phyloP scores from a whole-genome alignment of 1,140 invertebrate genomes.

The Oscheius sp. region DNA sequence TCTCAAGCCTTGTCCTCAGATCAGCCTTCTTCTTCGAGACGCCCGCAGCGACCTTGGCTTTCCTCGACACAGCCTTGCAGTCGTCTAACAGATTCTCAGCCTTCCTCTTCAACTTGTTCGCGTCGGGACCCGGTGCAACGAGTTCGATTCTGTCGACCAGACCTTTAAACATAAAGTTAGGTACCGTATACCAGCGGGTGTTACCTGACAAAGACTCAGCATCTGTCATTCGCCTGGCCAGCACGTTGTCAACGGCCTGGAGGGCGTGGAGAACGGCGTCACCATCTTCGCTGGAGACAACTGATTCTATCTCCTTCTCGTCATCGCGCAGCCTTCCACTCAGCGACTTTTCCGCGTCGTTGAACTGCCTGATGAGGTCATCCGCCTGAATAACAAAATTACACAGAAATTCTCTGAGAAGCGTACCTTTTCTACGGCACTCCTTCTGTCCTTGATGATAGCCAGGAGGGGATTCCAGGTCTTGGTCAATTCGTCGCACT shows the following conservation, averaged over 20 bases:
- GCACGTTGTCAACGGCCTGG: conserved; percentile 15
- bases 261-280: conserved; percentile 14
- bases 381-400: conserved; percentile 8
- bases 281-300: background rate
- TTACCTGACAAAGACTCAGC: conserved; percentile 28
- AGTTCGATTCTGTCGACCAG: conserved; percentile 41
- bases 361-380: conserved; percentile 22
- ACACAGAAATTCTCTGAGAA: background rate
- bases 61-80: conserved; percentile 15
- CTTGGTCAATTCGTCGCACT: conserved; percentile 65
- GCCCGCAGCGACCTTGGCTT: conserved; percentile 11
- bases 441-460: conserved; percentile 30
- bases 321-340: conserved; percentile 29
- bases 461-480: conserved; percentile 35
- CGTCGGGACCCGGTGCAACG: conserved; percentile 63
- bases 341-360: conserved; percentile 17
- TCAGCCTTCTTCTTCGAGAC: conserved; percentile 10
- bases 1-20: conserved; percentile 2
- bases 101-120: conserved; percentile 35
- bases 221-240: conserved; percentile 16
- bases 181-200: no score
- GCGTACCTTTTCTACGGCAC: conserved; percentile 30
- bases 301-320: conserved; percentile 15
- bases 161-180: no score
- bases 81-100: conserved; percentile 26